Base-by-base conservation (phyloP, 1,140 invertebrate genomes). In the Hyles vespertilio region DNA sequence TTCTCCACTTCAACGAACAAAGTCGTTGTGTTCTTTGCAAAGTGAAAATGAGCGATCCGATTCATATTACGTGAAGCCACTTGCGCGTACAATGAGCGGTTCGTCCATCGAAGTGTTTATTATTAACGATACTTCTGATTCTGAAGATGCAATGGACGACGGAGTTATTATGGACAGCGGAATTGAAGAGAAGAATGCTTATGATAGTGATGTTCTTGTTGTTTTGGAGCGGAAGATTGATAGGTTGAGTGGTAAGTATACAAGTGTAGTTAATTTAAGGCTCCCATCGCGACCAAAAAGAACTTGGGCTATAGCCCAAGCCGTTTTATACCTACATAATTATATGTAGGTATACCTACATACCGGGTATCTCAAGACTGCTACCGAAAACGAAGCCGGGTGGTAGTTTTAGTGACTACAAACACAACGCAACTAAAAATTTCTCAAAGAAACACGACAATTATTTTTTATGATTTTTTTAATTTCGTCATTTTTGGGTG, bases 181-280 rank as follows among this genome's bases (percentile, higher is more conserved):
- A 2, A 61, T 72, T n/a, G 52, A 59, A 55, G 63, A 63, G 45
- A 51, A 9, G 46, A 59, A 12, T 2, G n/a, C 52, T n/a, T 10
- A 58, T 32, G 60, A 74, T 5, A 10, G n/a, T 10, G 71, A 76
- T 22, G 49, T 51, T 34, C 34, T 74, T 0, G 3, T 32, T 9
- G 51, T 56, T 10, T 47, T 75, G 58, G 75, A 78, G 36, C 56
- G 59, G 48, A 77, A 77, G 54, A 67, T 77, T 9, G 75, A 77
- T 54, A 60, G 58, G 32, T 36, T 77, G 3, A 73, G 49, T 44
- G 65, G 75, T 77, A 45, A 70, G 66, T 67, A 57, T 32, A 11
- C 2, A 47, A 8, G 45, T 10, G 8, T 32, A 11, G 12, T 48
- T 22, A 22, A 22, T 22, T 22, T 22, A 22, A 2, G 22, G 22